phyloP scores from a whole-genome alignment of 2,888 invertebrate species.

The Sesia apiformis region DNA sequence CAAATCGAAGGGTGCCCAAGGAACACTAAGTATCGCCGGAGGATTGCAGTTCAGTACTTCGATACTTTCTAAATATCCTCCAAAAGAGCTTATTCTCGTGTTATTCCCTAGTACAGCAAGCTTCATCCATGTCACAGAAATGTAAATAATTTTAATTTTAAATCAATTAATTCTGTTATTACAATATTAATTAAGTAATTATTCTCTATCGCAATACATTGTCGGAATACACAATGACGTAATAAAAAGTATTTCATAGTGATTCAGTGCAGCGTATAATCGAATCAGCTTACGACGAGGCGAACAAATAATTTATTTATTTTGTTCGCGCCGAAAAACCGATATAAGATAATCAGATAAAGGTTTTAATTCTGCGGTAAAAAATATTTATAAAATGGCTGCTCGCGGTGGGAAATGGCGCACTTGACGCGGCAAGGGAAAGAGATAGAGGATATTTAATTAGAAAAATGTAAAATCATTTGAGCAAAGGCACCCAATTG shows the following conservation, averaged over 20 bases:
- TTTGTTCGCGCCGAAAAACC: conserved; percentile 8
- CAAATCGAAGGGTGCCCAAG: too few relatives aligned
- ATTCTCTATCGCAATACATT: not conserved
- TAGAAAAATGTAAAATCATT: too few relatives aligned
- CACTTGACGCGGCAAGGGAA: conserved; percentile 37
- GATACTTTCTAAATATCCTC: too few relatives aligned
- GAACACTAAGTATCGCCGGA: too few relatives aligned
- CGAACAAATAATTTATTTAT: conserved; percentile 40
- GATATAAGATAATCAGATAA: conserved; percentile 69
- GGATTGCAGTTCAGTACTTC: too few relatives aligned
- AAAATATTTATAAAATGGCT: conserved; percentile 41
- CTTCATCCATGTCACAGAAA: too few relatives aligned
- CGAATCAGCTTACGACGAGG: conserved; percentile 51
- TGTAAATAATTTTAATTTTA: too few relatives aligned
- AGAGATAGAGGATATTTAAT: conserved; percentile 3
- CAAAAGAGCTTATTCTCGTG: too few relatives aligned
- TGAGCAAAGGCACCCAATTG: too few relatives aligned
- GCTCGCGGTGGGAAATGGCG: conserved; percentile 39
- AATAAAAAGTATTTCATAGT: conserved; percentile 33
- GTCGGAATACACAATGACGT: not conserved
- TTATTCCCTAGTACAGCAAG: too few relatives aligned
- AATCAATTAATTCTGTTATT: too few relatives aligned
- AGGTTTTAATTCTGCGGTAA: conserved; percentile 53
- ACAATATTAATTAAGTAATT: not conserved
- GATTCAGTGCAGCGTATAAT: conserved; percentile 40